Evolutionary conservation across 2,888 invertebrate genomes (phyloP).

Genomic region (Ephialtes manifestator): DNA sequence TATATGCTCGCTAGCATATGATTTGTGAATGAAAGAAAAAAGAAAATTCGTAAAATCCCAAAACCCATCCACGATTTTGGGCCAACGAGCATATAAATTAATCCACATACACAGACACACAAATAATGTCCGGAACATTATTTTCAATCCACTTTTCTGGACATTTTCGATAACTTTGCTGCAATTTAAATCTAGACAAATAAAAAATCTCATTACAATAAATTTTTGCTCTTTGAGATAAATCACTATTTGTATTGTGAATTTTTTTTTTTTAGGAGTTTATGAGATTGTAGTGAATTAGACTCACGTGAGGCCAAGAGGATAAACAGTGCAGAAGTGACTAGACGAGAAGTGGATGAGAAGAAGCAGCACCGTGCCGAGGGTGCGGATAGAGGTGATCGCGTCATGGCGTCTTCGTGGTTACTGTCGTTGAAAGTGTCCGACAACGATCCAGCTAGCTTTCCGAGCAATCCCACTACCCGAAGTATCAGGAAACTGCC

Average conservation of each 20-base stretch:
- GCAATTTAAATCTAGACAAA: no score
- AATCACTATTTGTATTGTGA: not conserved
- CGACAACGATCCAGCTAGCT: slow-evolving; percentile 81
- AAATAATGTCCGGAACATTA: no score
- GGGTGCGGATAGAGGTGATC: slow-evolving; percentile 80
- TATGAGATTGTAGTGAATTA: slow-evolving; percentile 6
- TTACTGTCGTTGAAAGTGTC: slow-evolving; percentile 84
- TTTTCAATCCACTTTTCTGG: no score
- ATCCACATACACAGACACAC: no score
- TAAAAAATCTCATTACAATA: no score
- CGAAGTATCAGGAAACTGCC: slow-evolving; percentile 56
- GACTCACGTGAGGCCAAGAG: slow-evolving; percentile 82
- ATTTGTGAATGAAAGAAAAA: no score
- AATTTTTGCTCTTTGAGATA: no score
- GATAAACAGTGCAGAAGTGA: slow-evolving; percentile 77
- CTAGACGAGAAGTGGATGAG: slow-evolving; percentile 74
- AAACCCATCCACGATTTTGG: no score
- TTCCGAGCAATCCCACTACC: slow-evolving; percentile 75
- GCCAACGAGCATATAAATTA: no score
- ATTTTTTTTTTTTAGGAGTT: not conserved
- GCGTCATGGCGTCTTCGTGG: slow-evolving; percentile 85
- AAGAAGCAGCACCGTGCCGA: slow-evolving; percentile 73
- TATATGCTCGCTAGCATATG: no score
- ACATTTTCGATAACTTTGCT: no score
- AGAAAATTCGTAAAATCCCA: no score